phyloP scores from a whole-genome alignment of 2,797 vertebrate genomes.

The Australoheros facetus region DNA sequence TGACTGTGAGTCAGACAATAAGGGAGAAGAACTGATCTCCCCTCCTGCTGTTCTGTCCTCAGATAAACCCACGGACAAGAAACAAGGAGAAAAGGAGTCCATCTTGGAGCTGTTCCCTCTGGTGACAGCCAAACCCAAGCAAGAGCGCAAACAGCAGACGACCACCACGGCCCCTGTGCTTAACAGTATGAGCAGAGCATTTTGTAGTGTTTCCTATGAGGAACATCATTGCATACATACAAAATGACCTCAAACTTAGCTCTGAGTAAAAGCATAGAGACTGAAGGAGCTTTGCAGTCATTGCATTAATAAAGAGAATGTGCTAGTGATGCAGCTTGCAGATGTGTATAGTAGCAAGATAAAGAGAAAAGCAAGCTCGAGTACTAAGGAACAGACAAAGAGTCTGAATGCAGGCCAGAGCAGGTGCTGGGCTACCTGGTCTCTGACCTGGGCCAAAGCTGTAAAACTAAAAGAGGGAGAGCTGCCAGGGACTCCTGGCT shows the following conservation, averaged over 20 bases:
- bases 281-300: neutral
- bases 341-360: neutral
- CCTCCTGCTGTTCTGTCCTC: slow-evolving; percentile 61
- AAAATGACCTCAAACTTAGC: neutral
- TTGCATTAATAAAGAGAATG: neutral
- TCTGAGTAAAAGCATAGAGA: neutral
- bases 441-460: slow-evolving; percentile 42
- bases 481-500: slow-evolving; percentile 59
- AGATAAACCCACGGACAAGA: slow-evolving; percentile 78
- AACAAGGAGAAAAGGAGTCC: slow-evolving; percentile 73
- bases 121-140: slow-evolving; percentile 78
- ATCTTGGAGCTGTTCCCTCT: slow-evolving; percentile 70
- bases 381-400: slow-evolving; percentile 3
- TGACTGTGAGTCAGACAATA: slow-evolving; percentile 63
- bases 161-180: slow-evolving; percentile 63
- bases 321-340: slow-evolving; percentile 4
- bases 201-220: neutral
- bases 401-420: slow-evolving; percentile 16
- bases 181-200: slow-evolving; percentile 66
- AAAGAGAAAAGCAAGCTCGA: slow-evolving; percentile 5
- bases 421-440: slow-evolving; percentile 56
- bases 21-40: slow-evolving; percentile 60
- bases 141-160: slow-evolving; percentile 63
- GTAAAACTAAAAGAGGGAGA: slow-evolving; percentile 52
- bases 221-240: neutral